These are phyloP conservation scores for Nasua narica DNA, from an alignment of 2,797 vertebrate genomes.

Conservation along the genomic window DNA sequence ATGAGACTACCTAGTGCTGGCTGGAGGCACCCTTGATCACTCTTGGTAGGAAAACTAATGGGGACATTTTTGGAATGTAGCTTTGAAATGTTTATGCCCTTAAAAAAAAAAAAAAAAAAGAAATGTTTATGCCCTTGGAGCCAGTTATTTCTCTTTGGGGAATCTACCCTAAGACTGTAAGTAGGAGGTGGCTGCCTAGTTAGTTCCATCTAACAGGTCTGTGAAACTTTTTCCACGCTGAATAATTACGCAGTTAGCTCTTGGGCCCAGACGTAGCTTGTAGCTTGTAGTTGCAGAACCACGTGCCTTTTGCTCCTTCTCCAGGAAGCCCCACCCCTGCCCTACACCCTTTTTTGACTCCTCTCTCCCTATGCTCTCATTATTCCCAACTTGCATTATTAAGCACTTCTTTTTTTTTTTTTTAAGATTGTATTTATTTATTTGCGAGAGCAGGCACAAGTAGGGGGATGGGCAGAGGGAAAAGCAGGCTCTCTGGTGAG, in stretches of 20 bases:
- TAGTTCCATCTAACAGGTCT: not conserved
- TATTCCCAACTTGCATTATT: not conserved
- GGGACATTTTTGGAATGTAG: not conserved
- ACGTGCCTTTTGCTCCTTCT: not conserved
- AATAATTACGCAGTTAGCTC: not conserved
- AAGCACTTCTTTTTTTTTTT: not conserved
- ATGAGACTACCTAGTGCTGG: not conserved
- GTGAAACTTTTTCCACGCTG: not conserved
- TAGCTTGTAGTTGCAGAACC: not conserved
- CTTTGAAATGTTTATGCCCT: not conserved
- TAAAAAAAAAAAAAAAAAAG: too few species aligned
- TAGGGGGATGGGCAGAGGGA: too few species aligned
- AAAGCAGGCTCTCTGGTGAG: too few species aligned
- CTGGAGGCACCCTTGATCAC: not conserved
- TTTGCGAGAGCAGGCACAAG: too few species aligned
- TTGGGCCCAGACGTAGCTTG: not conserved
- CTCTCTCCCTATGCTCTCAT: not conserved
- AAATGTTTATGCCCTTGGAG: not conserved
- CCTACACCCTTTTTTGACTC: not conserved
- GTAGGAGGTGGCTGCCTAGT: not conserved
- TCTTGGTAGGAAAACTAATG: conserved; percentile 15
- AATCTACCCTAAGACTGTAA: not conserved
- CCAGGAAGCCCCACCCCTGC: not conserved
- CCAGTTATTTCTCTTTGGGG: not conserved
- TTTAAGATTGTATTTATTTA: too few species aligned